These are phyloP conservation scores for Hypena proboscidalis DNA, from an alignment of 2,888 invertebrate genomes.

Conservation along the genomic window DNA sequence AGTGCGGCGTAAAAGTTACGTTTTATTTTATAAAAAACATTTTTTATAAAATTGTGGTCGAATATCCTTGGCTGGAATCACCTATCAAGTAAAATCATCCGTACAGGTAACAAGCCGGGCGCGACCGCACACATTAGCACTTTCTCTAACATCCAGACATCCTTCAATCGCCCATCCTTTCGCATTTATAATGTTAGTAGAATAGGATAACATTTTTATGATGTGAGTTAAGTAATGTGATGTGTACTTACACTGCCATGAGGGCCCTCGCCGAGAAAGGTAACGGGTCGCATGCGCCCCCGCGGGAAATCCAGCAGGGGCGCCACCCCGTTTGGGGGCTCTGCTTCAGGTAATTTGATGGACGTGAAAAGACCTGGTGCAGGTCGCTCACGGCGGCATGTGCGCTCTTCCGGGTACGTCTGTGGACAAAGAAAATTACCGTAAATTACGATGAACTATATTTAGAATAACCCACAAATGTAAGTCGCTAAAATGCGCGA, in stretches of 20 bases:
- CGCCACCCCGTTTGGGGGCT: slow-evolving; percentile 88
- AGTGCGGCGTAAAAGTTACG: too few species aligned
- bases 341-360: slow-evolving; percentile 89
- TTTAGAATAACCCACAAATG: too few species aligned
- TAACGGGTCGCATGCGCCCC: slow-evolving; percentile 92
- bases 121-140: too few species aligned
- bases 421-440: slow-evolving; percentile 41
- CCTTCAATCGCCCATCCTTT: too few species aligned
- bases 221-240: background rate
- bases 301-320: slow-evolving; percentile 92
- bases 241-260: slow-evolving; percentile 91
- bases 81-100: too few species aligned
- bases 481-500: too few species aligned
- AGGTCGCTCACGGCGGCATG: slow-evolving; percentile 86
- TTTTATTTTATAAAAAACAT: too few species aligned
- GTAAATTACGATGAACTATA: background rate
- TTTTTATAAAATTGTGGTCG: too few species aligned
- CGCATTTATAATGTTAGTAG: too few species aligned
- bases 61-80: too few species aligned
- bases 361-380: slow-evolving; percentile 90
- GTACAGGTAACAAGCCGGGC: too few species aligned
- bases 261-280: slow-evolving; percentile 94
- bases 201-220: background rate
- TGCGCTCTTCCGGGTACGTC: slow-evolving; percentile 77
- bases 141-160: too few species aligned